These are phyloP conservation scores for Cydia fagiglandana DNA, from an alignment of 1,140 invertebrate species.

Conservation along the genomic window DNA sequence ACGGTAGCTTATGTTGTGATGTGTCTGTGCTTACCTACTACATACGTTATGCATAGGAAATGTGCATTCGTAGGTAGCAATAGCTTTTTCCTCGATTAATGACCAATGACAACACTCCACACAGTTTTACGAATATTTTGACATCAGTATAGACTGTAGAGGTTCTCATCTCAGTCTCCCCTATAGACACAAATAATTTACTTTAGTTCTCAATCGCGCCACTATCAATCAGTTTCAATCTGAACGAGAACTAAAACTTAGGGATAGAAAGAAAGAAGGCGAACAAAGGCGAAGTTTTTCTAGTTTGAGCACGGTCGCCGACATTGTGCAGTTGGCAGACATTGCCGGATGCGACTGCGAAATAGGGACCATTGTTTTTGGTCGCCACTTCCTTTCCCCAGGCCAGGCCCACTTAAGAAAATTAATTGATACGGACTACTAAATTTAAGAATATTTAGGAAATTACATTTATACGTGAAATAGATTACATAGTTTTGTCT, in stretches of 20 bases:
- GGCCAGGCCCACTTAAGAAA: slow-evolving; percentile 60
- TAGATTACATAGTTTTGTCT: too few species aligned
- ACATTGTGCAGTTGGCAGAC: slow-evolving; percentile 59
- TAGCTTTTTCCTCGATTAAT: too few species aligned
- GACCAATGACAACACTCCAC: too few species aligned
- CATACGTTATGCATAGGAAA: too few species aligned
- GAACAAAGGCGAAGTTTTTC: slow-evolving; percentile 59
- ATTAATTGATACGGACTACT: slow-evolving; percentile 57
- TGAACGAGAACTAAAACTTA: slow-evolving; percentile 50
- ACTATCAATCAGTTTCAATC: slow-evolving; percentile 10
- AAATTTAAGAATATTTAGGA: not conserved
- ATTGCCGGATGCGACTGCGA: slow-evolving; percentile 48
- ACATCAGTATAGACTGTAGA: too few species aligned
- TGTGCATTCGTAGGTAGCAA: too few species aligned
- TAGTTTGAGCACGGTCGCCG: slow-evolving; percentile 55
- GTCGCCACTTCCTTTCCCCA: slow-evolving; percentile 50
- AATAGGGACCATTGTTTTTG: slow-evolving; percentile 60
- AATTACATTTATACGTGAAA: not conserved
- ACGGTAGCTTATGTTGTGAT: too few species aligned
- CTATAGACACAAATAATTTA: too few species aligned
- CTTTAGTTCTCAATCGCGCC: not conserved
- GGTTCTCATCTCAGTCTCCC: too few species aligned
- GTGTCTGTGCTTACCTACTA: too few species aligned
- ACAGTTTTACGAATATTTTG: too few species aligned
- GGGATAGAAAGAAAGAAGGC: slow-evolving; percentile 49